Base-by-base conservation (phyloP, 2,797 vertebrate genomes). In the Hippocampus kuda region DNA sequence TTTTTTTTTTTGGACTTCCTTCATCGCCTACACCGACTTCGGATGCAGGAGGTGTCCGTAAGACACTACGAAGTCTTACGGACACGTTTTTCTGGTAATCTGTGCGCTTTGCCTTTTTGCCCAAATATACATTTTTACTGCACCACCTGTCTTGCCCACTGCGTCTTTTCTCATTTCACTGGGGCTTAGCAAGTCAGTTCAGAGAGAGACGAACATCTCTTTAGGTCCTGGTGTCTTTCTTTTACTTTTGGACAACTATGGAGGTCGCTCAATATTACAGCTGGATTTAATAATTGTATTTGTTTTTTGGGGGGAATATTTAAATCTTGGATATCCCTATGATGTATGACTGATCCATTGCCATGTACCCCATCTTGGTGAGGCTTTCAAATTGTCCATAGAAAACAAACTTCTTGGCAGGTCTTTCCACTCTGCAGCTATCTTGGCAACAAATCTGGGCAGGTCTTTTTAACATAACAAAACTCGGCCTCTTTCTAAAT, bases 371-470 rank as follows among this genome's bases (percentile, higher is more conserved):
- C 63, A 30, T 38, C 63, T 41, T 48, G 27, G 7, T 12, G 46
- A 65, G 24, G 24, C 24, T 49, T 65, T 48, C 63, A 48, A 65
- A 65, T 65, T 26, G 63, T 26, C 44, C 44, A 48, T 65, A 65
- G 24, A 48, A 27, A 65, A 65, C 63, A 49, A 49, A 48, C 1
- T 27, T 10, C 44, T 48, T 48, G 42, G 42, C 42, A 26, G 30
- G 30, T 34, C 30, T 61, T 30, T 38, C 15, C 59, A 61, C 27
- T 34, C 59, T 20, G 59, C 7, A 65, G 42, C n/a, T 15, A 42
- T 64, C 62, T 44, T 48, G 63, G 63, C 63, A 65, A 48, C 44
- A 65, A n/a, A 26, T 65, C 63, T 48, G 42, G 46, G 24, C 63
- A 27, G 24, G 63, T 65, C 44, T 5, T 65, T 63, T 65, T 62